phyloP scores from a whole-genome alignment of 2,888 invertebrate genomes.

The Deladenus siricidicola region DNA sequence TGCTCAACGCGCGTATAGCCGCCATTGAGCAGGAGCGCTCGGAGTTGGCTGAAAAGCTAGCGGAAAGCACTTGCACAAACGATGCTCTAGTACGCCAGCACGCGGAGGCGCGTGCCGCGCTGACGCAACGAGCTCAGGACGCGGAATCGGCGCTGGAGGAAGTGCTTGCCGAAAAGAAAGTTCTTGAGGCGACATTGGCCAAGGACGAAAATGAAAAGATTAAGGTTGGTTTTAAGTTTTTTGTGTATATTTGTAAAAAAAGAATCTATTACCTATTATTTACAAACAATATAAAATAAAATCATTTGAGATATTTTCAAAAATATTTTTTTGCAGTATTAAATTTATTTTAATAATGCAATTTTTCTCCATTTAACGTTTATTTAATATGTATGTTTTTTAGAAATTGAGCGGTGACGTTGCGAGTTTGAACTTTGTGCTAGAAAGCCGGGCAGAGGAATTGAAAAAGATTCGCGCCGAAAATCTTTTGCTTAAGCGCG shows the following conservation, averaged over 20 bases:
- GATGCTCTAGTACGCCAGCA: not conserved
- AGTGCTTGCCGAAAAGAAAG: not conserved
- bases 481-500: constrained; percentile 30
- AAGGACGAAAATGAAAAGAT: constrained; percentile 37
- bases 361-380: not conserved
- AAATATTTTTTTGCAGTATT: no score
- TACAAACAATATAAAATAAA: no score
- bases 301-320: no score
- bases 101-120: not conserved
- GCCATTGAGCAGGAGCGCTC: not conserved
- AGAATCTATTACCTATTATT: no score
- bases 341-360: no score
- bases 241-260: no score
- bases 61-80: not conserved
- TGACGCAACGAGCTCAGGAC: not conserved
- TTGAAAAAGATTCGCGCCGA: constrained; percentile 40
- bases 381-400: not conserved
- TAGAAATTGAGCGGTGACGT: constrained; percentile 10
- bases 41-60: not conserved
- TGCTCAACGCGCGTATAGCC: not conserved
- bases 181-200: constrained; percentile 30
- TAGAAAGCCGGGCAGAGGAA: constrained; percentile 39
- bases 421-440: constrained; percentile 37
- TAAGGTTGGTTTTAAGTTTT: constrained; percentile 13
- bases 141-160: not conserved